A percentile compares a stretch with the other conserved stretches of the same genome.
phyloP scores from a whole-genome alignment of 2,113 vertebrate species.

The Piaya cayana region DNA sequence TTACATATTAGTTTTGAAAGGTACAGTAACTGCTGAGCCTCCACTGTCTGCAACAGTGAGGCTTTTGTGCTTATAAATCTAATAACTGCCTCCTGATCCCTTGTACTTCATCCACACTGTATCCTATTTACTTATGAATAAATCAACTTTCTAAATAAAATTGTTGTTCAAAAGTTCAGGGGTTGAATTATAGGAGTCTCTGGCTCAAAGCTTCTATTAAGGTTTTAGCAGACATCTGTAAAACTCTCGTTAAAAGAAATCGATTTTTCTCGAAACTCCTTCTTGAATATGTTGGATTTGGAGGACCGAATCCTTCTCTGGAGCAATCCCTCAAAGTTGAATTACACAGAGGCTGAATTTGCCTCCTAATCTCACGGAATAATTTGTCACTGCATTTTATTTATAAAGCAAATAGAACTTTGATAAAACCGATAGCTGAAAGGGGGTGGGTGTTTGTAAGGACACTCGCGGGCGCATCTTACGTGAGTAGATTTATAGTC shows the following conservation, averaged over 20 bases:
- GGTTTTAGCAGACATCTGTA: conserved; percentile 66
- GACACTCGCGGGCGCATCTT: not conserved
- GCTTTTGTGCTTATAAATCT: conserved; percentile 90
- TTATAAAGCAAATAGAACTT: conserved; percentile 23
- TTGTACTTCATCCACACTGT: conserved; percentile 79
- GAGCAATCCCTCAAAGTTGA: conserved; percentile 24
- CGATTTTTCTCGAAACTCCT: conserved; percentile 9
- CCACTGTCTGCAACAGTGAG: conserved; percentile 86
- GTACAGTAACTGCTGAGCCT: conserved; percentile 90
- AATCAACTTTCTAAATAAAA: conserved; percentile 83
- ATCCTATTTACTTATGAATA: conserved; percentile 84
- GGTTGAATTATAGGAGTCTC: conserved; percentile 69
- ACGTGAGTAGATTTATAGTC: not conserved
- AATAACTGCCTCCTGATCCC: conserved; percentile 88
- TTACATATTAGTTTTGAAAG: conserved; percentile 98
- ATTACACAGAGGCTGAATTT: conserved; percentile 1
- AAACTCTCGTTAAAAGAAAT: conserved; percentile 36
- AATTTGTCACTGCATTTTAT: conserved; percentile 8
- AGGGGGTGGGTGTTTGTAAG: not conserved
- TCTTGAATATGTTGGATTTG: not conserved
- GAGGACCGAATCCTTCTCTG: conserved; percentile 24
- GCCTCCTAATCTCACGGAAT: not conserved
- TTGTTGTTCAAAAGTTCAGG: conserved; percentile 81
- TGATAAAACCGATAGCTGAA: not conserved
- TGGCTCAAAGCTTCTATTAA: conserved; percentile 66